Conservation (phyloP, 23 tunicate species). For the Styela plicata region DNA sequence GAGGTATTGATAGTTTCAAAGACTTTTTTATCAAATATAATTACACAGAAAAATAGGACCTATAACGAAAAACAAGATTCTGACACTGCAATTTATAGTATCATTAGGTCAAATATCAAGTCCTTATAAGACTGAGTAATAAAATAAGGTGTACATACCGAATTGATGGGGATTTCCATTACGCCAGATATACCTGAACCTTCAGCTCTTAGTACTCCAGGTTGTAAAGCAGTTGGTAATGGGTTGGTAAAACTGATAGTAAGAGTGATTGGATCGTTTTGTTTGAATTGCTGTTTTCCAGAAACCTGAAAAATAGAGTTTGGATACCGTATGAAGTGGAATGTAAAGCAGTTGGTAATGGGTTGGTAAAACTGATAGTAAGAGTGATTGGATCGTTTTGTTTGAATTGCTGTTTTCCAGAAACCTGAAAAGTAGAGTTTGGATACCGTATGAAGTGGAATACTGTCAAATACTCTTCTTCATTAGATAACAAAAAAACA, state of each 20-base stretch:
- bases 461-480: too few species aligned
- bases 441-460: too few species aligned
- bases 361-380: conserved; percentile 72
- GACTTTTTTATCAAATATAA: too few species aligned
- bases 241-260: conserved; percentile 78
- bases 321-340: too few species aligned
- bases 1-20: too few species aligned
- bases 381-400: conserved; percentile 43
- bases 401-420: background rate
- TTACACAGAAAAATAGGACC: too few species aligned
- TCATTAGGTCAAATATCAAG: too few species aligned
- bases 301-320: background rate
- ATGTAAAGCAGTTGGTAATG: conserved; percentile 60
- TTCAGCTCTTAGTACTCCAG: conserved; percentile 60
- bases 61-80: too few species aligned
- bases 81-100: too few species aligned
- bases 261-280: conserved; percentile 43
- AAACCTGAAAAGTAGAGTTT: background rate
- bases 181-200: conserved; percentile 81
- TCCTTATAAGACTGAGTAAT: background rate
- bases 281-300: background rate
- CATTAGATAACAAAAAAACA: too few species aligned
- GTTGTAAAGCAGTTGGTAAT: conserved; percentile 49
- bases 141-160: conserved; percentile 52
- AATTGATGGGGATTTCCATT: conserved; percentile 23